Evolutionary conservation across 2,797 vertebrate genomes (phyloP), one percentile per base, ranked within the genome.

Genomic region (Anguilla megastoma): DNA sequence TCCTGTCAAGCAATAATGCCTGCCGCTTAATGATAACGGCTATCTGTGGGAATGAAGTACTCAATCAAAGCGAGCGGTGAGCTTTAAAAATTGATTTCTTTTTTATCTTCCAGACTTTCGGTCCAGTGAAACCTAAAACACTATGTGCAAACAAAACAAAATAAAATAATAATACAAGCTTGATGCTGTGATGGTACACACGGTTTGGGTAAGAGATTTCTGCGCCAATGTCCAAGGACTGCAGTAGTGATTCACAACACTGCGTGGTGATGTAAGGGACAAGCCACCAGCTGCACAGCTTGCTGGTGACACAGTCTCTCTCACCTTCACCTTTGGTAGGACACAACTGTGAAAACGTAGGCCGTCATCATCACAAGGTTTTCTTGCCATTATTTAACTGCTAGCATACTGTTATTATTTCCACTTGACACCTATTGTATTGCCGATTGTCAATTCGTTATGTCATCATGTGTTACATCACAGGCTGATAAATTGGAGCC

Each of bases 1-100:
- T 69, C 63, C n/a, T 27, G 63, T 69, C 63, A n/a, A 27, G n/a
- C 63, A 69, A 69, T 69, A 69, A 69, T 69, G 63, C 63, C 63
- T 69, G 63, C 24, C n/a, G 63, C 24, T 8, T 69, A 69, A 69
- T 69, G 63, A 69, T 69, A 69, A 69, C 63, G 8, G 63, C 63
- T 76, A 76, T 76, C 71, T 36, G 71, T 36, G 71, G 27, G 33
- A 76, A 33, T 36, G 33, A 76, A 36, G 30, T 9, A 36, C 69
- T 74, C 69, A 30, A 36, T 74, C 27, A 74, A 74, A 33, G 8
- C 69, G 18, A 74, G 33, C 69, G 10, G 69, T 30, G 69, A 74
- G 69, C 69, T 36, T 74, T 74, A 74, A 74, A 74, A 33, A 74
- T 30, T 16, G 27, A 74, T 36, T 74, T 36, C 30, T 74, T 36